Conservation (phyloP, 2,797 vertebrate genomes). For the Harpagifer antarcticus region DNA sequence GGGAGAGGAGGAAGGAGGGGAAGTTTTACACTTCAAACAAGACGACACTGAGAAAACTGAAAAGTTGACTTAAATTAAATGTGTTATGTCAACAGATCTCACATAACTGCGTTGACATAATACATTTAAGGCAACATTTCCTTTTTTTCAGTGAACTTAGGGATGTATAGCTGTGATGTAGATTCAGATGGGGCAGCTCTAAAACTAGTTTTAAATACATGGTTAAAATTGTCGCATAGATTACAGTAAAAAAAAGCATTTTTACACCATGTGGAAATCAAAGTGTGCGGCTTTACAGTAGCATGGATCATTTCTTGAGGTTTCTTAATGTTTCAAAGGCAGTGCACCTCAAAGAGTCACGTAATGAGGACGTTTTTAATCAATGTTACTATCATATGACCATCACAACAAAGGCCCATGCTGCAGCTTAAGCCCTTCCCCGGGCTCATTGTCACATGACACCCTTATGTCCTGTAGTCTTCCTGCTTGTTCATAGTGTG, state of each 20-base stretch:
- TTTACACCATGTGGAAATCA: slow-evolving; percentile 38
- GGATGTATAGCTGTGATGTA: slow-evolving; percentile 10
- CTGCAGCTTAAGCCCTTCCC: slow-evolving; percentile 63
- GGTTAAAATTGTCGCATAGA: slow-evolving; percentile 1
- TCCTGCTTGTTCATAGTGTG: slow-evolving; percentile 66
- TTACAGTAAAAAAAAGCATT: slow-evolving; percentile 34
- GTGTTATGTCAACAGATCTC: too few species aligned
- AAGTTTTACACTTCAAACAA: slow-evolving; percentile 17
- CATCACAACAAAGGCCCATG: slow-evolving; percentile 53
- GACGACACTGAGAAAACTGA: background rate
- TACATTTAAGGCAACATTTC: too few species aligned
- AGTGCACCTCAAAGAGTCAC: slow-evolving; percentile 44
- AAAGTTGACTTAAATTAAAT: too few species aligned
- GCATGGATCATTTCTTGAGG: slow-evolving; percentile 51
- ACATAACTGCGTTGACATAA: too few species aligned
- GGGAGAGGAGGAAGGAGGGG: background rate
- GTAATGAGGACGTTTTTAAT: slow-evolving; percentile 43
- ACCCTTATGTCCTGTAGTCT: slow-evolving; percentile 67
- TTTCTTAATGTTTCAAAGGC: slow-evolving; percentile 46
- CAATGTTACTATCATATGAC: slow-evolving; percentile 53
- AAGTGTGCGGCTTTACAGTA: slow-evolving; percentile 59
- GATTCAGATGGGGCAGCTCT: slow-evolving; percentile 29
- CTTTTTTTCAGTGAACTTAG: background rate
- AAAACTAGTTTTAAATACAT: slow-evolving; percentile 20
- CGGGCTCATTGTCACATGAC: slow-evolving; percentile 60